Base-by-base conservation (phyloP, 2,888 invertebrate genomes). In the Apocheima hispidaria region DNA sequence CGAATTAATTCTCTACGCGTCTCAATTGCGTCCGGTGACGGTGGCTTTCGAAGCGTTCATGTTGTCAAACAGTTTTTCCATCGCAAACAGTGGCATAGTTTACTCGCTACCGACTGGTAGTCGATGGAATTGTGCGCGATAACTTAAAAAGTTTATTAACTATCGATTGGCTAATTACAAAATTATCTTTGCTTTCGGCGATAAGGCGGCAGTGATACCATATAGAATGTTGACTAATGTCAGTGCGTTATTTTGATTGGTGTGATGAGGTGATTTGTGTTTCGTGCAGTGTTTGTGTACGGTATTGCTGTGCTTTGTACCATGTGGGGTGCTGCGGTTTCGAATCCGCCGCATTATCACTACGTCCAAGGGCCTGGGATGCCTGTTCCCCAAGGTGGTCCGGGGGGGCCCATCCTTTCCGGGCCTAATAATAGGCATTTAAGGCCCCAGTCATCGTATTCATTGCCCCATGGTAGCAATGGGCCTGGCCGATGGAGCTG, bases 401-500 rank as follows among this genome's bases (percentile, higher is more conserved):
- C 91, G 2, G 77, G 83, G 40, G 91, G 90, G 10, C 91, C 90
- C 7, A 73, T 91, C 54, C 71, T 91, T 65, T 76, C 85, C 1
- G 90, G 90, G 26, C 90, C 92, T 77, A 81, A 75, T 58, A 73
- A 80, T 40, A 84, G 85, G 63, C 88, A 90, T 69, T 74, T 93
- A 65, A 79, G 90, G 65, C 92, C 92, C 23, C 92, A 92, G 74
- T 90, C 90, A n/a, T 92, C 90, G 61, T 93, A 93, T 78, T 93
- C 94, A 67, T 78, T 93, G 72, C 94, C 92, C 12, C 94, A 94
- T 81, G 90, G 93, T 72, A 88, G 92, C 82, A 92, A 93, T 81
- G 88, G 93, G 71, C 89, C 94, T 69, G 87, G 93, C 74, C 85
- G 93, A 65, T 87, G 94, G 94, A 92, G 94, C 71, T 92, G 93